Conservation (phyloP, 53 echinoderm and acorn worm genomes). For the Henricia sp. region DNA sequence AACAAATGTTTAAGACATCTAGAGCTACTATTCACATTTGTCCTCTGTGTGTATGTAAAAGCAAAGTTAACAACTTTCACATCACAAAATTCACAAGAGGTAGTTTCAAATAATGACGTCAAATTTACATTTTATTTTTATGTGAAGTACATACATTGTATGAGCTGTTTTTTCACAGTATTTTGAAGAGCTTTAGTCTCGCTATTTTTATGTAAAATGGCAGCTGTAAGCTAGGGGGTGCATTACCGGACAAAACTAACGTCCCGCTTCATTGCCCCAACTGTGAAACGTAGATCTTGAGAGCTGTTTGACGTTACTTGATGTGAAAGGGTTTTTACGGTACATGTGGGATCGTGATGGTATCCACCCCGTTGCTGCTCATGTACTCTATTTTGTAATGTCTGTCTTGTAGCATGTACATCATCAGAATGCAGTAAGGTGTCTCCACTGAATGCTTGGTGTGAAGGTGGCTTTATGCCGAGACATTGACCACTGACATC, state of each 20-base stretch:
- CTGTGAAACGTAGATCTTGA: background rate
- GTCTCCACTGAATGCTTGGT: too few species aligned
- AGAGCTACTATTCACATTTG: background rate
- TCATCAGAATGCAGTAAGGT: too few species aligned
- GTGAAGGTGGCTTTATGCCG: too few species aligned
- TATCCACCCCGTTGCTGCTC: too few species aligned
- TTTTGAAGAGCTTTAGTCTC: too few species aligned
- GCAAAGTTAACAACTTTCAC: background rate
- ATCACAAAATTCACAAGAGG: background rate
- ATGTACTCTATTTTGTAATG: background rate
- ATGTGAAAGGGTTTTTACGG: background rate
- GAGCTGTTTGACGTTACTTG: background rate
- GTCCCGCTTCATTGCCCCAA: background rate
- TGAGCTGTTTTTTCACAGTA: background rate
- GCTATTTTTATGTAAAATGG: too few species aligned
- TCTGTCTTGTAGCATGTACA: background rate
- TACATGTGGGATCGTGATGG: background rate
- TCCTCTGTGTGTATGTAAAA: background rate
- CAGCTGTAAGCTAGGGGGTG: background rate
- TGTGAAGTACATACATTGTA: background rate
- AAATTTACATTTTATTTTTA: background rate
- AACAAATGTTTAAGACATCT: background rate
- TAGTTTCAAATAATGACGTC: background rate
- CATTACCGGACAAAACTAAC: background rate
- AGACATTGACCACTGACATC: too few species aligned